Evolutionary conservation across 1,140 invertebrate species (phyloP).

Genomic region (Eciton burchellii): DNA sequence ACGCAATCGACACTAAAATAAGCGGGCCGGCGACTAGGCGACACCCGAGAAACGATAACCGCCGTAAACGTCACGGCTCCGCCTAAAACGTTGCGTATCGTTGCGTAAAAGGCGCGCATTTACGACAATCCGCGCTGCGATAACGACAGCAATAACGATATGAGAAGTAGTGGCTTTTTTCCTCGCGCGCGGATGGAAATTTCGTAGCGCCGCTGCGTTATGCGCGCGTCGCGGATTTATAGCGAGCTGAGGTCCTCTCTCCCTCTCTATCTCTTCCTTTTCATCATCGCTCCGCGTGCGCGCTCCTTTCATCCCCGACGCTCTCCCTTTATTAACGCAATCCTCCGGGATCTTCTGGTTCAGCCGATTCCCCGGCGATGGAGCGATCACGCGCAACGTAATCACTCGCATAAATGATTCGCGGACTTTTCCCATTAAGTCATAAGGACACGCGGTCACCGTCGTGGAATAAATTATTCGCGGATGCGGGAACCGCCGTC

Average conservation of each 20-base stretch:
- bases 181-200: conserved; percentile 22
- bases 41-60: conserved; percentile 33
- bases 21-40: conserved; percentile 27
- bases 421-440: conserved; percentile 5
- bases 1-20: conserved; percentile 41
- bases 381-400: neutral
- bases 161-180: conserved; percentile 32
- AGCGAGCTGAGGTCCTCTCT: conserved; percentile 6
- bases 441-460: neutral
- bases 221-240: conserved; percentile 18
- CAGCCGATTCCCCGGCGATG: too few species aligned
- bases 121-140: conserved; percentile 7
- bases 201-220: conserved; percentile 25
- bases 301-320: too few species aligned
- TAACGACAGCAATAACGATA: conserved; percentile 39
- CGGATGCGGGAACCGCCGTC: neutral
- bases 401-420: neutral
- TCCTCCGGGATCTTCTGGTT: too few species aligned
- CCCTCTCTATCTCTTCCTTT: too few species aligned
- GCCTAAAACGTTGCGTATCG: conserved; percentile 59
- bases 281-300: neutral
- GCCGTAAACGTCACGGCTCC: conserved; percentile 44
- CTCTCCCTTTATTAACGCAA: too few species aligned
- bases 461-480: conserved; percentile 37
- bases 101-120: conserved; percentile 12